Percentiles rank a stretch among this genome's conserved stretches.
These are phyloP conservation scores for Paramormyrops kingsleyae DNA, from an alignment of 2,113 vertebrate species.

Conservation along the genomic window DNA sequence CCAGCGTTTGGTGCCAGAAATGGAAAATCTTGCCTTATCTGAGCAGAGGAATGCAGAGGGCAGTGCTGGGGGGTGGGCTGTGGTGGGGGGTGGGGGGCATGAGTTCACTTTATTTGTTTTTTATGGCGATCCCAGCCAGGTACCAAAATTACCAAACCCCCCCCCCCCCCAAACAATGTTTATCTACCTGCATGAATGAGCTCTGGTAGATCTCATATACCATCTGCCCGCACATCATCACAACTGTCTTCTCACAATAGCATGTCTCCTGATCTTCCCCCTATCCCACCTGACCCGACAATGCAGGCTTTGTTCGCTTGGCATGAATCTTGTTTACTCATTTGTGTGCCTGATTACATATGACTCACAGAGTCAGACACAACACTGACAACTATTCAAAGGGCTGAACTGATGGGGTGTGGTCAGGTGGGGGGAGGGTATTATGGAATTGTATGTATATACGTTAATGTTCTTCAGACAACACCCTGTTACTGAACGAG, in stretches of 20 bases:
- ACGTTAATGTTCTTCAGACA: background rate
- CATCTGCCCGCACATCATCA: background rate
- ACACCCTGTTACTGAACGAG: background rate
- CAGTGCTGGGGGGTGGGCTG: background rate
- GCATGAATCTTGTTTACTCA: background rate
- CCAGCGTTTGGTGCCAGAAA: background rate
- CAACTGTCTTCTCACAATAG: background rate
- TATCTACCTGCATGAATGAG: background rate
- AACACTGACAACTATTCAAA: background rate
- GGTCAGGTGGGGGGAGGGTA: background rate
- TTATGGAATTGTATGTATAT: background rate
- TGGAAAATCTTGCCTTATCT: slow-evolving; percentile 11
- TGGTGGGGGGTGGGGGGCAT: background rate
- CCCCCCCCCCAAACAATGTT: background rate
- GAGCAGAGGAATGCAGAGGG: background rate
- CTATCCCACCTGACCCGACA: background rate
- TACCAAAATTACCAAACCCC: background rate
- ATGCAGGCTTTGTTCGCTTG: background rate
- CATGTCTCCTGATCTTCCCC: background rate
- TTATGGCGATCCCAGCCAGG: background rate
- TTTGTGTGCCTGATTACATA: background rate
- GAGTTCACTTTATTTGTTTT: background rate
- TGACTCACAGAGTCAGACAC: slow-evolving; percentile 5
- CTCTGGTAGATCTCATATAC: background rate
- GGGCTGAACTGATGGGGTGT: background rate